Evolutionary conservation across 2,888 invertebrate genomes (phyloP).

Genomic region (Troides helena): DNA sequence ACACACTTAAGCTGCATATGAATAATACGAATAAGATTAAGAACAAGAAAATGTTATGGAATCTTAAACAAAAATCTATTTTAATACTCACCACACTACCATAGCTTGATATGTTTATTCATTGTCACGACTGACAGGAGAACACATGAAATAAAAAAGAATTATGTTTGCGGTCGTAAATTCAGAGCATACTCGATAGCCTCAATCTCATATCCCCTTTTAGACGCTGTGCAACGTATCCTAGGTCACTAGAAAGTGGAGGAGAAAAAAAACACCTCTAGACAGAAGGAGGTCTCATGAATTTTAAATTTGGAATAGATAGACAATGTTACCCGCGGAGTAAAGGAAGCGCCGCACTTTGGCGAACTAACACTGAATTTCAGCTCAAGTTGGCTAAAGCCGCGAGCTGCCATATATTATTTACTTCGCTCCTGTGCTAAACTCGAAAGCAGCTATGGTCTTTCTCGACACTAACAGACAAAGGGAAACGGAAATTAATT

Average conservation of each 20-base stretch:
- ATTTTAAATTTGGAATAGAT: conserved; percentile 32
- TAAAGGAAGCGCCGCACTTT: neutral
- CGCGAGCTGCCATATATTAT: conserved; percentile 13
- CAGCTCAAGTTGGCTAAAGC: conserved; percentile 4
- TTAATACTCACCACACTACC: too few relatives aligned
- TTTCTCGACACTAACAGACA: too few relatives aligned
- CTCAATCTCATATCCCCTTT: conserved; percentile 8
- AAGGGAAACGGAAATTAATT: too few relatives aligned
- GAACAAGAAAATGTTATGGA: too few relatives aligned
- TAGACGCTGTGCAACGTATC: neutral
- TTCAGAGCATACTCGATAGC: neutral
- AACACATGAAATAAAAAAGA: neutral
- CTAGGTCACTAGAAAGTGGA: conserved; percentile 20
- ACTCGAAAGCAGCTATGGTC: too few relatives aligned
- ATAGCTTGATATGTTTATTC: too few relatives aligned
- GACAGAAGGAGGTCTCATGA: conserved; percentile 30
- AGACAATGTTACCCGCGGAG: conserved; percentile 19
- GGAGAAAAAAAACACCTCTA: conserved; percentile 15
- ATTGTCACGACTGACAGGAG: too few relatives aligned
- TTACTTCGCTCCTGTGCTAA: neutral
- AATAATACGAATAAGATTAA: too few relatives aligned
- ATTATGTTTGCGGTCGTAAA: neutral
- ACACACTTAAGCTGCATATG: too few relatives aligned
- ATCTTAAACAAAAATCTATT: too few relatives aligned
- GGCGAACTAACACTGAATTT: conserved; percentile 11